phyloP scores from a whole-genome alignment of 53 echinoderm and acorn worm genomes.

The Apostichopus leukothele region DNA sequence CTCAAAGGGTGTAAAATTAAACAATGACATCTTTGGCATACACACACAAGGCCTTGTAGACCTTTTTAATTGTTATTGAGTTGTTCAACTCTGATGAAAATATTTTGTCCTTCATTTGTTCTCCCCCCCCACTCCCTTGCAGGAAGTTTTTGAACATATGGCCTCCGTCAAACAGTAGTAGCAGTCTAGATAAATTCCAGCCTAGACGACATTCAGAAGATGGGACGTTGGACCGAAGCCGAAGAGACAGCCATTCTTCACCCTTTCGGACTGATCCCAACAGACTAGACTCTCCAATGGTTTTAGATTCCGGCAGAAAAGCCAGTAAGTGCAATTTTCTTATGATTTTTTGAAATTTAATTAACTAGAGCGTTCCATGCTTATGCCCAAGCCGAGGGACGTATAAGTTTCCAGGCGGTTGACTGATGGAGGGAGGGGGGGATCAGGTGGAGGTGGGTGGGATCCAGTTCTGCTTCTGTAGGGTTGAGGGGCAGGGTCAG shows the following conservation, averaged over 20 bases:
- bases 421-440: no score
- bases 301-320: conserved; percentile 12
- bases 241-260: conserved; percentile 20
- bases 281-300: conserved; percentile 12
- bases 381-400: neutral
- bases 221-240: neutral
- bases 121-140: neutral
- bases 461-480: no score
- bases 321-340: conserved; percentile 3
- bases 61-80: neutral
- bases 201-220: conserved; percentile 28
- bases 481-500: no score
- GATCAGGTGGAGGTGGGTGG: no score
- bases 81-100: neutral
- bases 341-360: no score
- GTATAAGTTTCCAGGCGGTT: no score
- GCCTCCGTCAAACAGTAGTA: conserved; percentile 33
- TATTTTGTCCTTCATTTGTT: neutral
- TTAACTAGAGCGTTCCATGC: neutral
- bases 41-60: neutral
- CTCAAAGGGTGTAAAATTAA: no score
- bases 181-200: conserved; percentile 17
- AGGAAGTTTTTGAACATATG: conserved; percentile 41
- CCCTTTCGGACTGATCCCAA: conserved; percentile 36
- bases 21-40: no score